Percentiles rank a stretch among this genome's conserved stretches.
Evolutionary conservation across 2,888 invertebrate genomes (phyloP).

Genomic region (Sminthurides aquaticus): DNA sequence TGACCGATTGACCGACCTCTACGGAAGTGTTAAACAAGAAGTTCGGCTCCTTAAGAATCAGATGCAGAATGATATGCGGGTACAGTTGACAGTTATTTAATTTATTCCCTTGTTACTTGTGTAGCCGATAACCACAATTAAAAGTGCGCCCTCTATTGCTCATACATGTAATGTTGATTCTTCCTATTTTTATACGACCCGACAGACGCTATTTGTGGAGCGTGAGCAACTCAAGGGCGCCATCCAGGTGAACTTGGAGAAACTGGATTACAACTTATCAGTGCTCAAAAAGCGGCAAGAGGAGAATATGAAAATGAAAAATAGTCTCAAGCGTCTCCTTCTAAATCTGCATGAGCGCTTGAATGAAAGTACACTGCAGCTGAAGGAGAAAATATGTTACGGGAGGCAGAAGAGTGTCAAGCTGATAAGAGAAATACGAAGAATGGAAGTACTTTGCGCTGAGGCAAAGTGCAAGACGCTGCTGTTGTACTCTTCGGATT

Average conservation of each 20-base stretch:
- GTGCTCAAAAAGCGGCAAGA: slow-evolving; percentile 78
- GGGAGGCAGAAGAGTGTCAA: slow-evolving; percentile 27
- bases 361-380: slow-evolving; percentile 17
- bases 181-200: too few species aligned
- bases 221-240: slow-evolving; percentile 69
- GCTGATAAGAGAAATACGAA: slow-evolving; percentile 30
- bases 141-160: too few species aligned
- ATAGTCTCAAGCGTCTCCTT: slow-evolving; percentile 35
- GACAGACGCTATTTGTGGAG: slow-evolving; percentile 71
- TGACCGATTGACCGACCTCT: slow-evolving; percentile 44
- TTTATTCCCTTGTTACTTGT: too few species aligned
- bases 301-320: slow-evolving; percentile 68
- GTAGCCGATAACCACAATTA: too few species aligned
- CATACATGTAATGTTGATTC: too few species aligned
- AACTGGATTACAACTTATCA: slow-evolving; percentile 83
- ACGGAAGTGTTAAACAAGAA: slow-evolving; percentile 48
- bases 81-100: slow-evolving; percentile 17
- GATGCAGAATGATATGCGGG: slow-evolving; percentile 48
- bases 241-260: slow-evolving; percentile 77
- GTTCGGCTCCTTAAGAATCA: slow-evolving; percentile 52
- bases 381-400: slow-evolving; percentile 22
- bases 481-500: slow-evolving; percentile 27
- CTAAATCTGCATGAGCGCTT: slow-evolving; percentile 35
- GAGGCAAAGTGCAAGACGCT: slow-evolving; percentile 29
- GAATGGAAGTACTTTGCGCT: slow-evolving; percentile 24